These are phyloP conservation scores for Rhincodon typus DNA, from an alignment of 2,797 vertebrate species.

Conservation along the genomic window DNA sequence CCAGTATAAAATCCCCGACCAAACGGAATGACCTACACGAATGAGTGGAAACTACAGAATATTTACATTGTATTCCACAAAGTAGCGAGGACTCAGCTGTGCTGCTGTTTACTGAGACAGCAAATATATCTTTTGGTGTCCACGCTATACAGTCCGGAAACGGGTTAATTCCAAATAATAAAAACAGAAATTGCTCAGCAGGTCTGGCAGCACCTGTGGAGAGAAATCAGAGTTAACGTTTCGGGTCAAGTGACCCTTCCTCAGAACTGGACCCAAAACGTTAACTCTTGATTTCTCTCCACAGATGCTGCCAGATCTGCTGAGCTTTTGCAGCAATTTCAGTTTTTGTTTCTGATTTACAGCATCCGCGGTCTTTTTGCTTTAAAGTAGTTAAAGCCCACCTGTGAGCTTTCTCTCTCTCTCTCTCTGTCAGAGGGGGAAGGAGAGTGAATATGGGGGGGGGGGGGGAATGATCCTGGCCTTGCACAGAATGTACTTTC, in stretches of 20 bases:
- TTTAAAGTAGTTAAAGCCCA: no score
- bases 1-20: background rate
- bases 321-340: no score
- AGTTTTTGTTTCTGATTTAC: no score
- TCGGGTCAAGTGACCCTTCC: no score
- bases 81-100: background rate
- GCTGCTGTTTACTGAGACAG: background rate
- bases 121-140: background rate
- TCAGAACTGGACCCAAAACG: no score
- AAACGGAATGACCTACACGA: background rate
- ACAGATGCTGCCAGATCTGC: no score
- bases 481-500: background rate
- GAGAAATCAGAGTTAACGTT: no score
- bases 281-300: no score
- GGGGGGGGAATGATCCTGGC: background rate
- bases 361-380: no score
- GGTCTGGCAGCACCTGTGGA: no score
- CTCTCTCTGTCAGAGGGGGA: background rate
- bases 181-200: no score
- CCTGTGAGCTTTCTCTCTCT: no score
- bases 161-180: background rate
- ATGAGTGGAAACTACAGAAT: background rate
- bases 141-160: background rate
- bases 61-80: background rate
- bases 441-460: background rate